Conservation (phyloP, 2,797 vertebrate species). For the Lithobates sylvaticus region DNA sequence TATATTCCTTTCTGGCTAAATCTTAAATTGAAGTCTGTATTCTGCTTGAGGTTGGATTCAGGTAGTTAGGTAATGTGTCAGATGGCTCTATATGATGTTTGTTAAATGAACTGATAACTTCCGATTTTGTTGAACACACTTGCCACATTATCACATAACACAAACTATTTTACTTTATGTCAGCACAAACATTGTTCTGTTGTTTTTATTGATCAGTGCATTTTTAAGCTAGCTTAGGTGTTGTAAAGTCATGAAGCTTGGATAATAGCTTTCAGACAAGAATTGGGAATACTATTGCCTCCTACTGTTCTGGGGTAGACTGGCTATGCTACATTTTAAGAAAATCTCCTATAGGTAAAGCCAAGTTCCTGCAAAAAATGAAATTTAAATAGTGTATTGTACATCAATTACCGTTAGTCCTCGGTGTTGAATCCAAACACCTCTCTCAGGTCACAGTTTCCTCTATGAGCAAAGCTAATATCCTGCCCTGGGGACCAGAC, state of each 20-base stretch:
- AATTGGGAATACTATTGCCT: background rate
- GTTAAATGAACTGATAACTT: background rate
- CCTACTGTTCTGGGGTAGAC: background rate
- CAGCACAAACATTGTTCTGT: slow-evolving; percentile 2
- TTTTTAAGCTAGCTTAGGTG: slow-evolving; percentile 10
- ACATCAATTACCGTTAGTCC: too few relatives aligned
- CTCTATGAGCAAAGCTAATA: too few relatives aligned
- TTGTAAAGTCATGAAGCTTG: slow-evolving; percentile 5
- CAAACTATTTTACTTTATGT: slow-evolving; percentile 23
- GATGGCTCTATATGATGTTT: background rate
- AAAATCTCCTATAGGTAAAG: background rate
- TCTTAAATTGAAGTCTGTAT: too few relatives aligned
- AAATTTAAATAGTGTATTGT: too few relatives aligned
- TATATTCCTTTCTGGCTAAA: too few relatives aligned
- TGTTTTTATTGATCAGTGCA: slow-evolving; percentile 16
- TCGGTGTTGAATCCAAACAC: too few relatives aligned
- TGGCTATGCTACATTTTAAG: background rate
- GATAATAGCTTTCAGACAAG: slow-evolving; percentile 31
- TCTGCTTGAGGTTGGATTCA: background rate
- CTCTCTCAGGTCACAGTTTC: too few relatives aligned
- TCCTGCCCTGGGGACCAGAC: too few relatives aligned
- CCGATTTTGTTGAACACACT: slow-evolving; percentile 24
- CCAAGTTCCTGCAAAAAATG: too few relatives aligned
- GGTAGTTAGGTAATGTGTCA: background rate
- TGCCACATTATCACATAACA: slow-evolving; percentile 25